Base-by-base conservation (phyloP, 1,140 invertebrate species). In the Drosophila arizonae region DNA sequence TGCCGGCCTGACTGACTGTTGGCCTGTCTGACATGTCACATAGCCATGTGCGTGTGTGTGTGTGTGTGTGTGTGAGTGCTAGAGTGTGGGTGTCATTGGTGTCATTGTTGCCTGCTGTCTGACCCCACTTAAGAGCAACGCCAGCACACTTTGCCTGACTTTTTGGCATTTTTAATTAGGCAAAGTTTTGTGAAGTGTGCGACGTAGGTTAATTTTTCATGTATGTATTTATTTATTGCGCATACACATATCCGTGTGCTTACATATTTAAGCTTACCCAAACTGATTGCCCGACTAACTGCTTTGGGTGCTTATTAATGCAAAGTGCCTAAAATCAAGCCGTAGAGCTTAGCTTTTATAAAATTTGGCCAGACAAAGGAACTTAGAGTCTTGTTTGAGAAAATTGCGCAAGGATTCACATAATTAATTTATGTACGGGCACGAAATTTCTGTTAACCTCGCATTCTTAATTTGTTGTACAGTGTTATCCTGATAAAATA, bases 141-240 rank as follows among this genome's bases (percentile, higher is more conserved):
- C 48, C 45, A 10, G 30, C 41, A 33, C 46, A 48, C 39, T 43
- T 64, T 61, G 78, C 64, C 46, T 73, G 81, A 79, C 81, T 89
- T 79, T 90, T 89, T 77, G 84, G 85, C 71, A 88, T 88, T 88
- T 88, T 89, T 88, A 88, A 88, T 88, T 80, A 88, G 84, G 72
- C 77, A 58, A 72, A 72, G 50, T 76, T 65, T 72, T 76, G 11
- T 65, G 56, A 66, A 58, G 50, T 75, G 52, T 67, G 71, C 51
- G 57, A 57, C 72, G 28, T 70, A 66, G 74, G 71, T 72, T 77
- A 72, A 77, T 72, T 81, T 68, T 36, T 33, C 15, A 61, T 61
- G 36, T 30, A 30, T 3, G 3, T 39, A 39, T 39, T n/a, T 68
- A 72, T 57, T 45, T 66, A 46, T 55, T 58, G 57, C 30, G 17